Conservation (phyloP, 2,888 invertebrate species). For the Caenorhabditis panamensis region DNA sequence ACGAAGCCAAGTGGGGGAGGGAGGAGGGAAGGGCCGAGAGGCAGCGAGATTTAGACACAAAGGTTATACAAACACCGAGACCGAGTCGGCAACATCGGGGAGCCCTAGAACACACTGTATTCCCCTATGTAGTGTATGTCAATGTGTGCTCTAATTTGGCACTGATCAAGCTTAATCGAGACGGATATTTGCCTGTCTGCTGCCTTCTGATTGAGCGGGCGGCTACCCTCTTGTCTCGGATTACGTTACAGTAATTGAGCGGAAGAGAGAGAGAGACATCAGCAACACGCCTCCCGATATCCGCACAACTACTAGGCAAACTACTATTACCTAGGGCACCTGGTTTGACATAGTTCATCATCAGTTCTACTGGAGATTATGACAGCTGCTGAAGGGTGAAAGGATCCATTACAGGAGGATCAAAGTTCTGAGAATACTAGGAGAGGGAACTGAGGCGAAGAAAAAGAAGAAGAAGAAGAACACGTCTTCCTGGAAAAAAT, state of each 20-base stretch:
- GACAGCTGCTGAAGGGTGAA: conserved; percentile 24
- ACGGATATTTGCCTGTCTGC: conserved; percentile 34
- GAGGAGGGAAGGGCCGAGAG: conserved; percentile 3
- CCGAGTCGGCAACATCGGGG: conserved; percentile 52
- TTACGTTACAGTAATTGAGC: conserved; percentile 47
- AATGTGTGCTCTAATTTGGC: conserved; percentile 54
- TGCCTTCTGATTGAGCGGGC: conserved; percentile 18
- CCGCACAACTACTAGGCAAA: conserved; percentile 8
- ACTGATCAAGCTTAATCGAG: conserved; percentile 53
- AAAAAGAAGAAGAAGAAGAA: not conserved
- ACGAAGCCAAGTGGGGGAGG: conserved; percentile 55
- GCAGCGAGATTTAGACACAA: conserved; percentile 49
- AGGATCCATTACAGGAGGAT: conserved; percentile 22
- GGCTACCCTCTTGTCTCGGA: conserved; percentile 36
- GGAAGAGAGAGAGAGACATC: no score
- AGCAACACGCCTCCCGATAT: conserved; percentile 20
- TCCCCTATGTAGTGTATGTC: conserved; percentile 37
- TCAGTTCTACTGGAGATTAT: conserved; percentile 39
- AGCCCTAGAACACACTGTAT: conserved; percentile 55
- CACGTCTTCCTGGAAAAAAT: conserved; percentile 13
- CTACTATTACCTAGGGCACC: conserved; percentile 23
- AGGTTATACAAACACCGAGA: conserved; percentile 55
- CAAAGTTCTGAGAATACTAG: conserved; percentile 30
- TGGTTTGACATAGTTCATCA: conserved; percentile 44
- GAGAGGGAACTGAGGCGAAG: no score